Evolutionary conservation across 2,888 invertebrate species (phyloP), one percentile per base, ranked within the genome.

Genomic region (Agonopterix heracliana): DNA sequence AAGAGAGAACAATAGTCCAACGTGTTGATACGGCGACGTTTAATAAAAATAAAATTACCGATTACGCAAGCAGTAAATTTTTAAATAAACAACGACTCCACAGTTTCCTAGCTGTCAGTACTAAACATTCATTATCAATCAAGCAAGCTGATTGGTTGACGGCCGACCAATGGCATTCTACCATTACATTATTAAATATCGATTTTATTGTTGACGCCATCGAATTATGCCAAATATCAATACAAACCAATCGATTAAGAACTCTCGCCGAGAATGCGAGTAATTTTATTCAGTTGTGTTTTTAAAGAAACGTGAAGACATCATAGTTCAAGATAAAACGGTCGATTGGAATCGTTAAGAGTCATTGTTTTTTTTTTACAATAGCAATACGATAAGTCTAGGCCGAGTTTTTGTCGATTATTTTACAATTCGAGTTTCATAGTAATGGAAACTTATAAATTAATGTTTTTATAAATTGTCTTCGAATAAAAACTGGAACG

Each of bases 91-190:
- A 1, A 26, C 77, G 55, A 60, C 78, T 82, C 78, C 61, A 75
- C 48, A 52, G 63, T 60, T 75, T 69, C 54, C 59, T 59, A 62
- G 54, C 57, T 60, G 61, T 65, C 60, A 54, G 60, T 68, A 65
- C 60, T 53, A 54, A 58, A 57, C 63, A 63, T 65, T 72, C 66
- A 76, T 78, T 75, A 73, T 68, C 67, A 75, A 78, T 77, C 74
- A 71, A 64, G 61, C 59, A 51, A 52, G 52, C 60, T 62, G 64
- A 86, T 86, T 87, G 85, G 86, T 48, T 58, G 64, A 54, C 58
- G 54, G 44, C 45, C 56, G 62, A 63, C 85, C 86, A 85, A 86
- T 85, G 56, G 65, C 58, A 57, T 54, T 35, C 54, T 50, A 53
- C 62, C 62, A 60, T 65, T 72, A 73, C 41, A 43, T 43, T 45